phyloP scores from a whole-genome alignment of 2,888 invertebrate species.

The Hydraecia micacea region DNA sequence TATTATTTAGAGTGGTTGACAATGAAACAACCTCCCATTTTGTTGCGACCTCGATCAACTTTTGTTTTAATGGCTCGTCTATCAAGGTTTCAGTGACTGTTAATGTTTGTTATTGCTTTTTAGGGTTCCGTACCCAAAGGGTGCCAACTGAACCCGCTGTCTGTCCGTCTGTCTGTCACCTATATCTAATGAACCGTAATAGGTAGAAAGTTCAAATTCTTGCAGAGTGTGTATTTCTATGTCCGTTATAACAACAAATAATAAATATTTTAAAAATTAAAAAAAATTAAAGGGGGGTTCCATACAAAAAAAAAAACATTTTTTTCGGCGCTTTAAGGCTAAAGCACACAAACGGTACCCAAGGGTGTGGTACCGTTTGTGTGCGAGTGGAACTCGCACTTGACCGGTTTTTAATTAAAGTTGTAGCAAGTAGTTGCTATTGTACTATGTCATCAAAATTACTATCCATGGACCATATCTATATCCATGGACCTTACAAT shows the following conservation, averaged over 20 bases:
- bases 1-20: constrained; percentile 46
- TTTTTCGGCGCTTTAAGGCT: no score
- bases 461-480: no score
- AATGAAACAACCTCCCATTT: constrained; percentile 45
- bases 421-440: neutral
- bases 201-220: neutral
- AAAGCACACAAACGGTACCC: no score
- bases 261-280: no score
- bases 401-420: neutral
- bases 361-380: no score
- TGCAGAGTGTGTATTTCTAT: neutral
- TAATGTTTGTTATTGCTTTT: neutral
- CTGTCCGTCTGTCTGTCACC: neutral
- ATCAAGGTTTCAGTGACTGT: constrained; percentile 19
- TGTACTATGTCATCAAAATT: neutral
- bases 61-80: constrained; percentile 31
- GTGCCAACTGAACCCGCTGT: neutral
- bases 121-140: neutral
- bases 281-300: no score
- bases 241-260: no score
- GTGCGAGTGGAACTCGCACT: no score
- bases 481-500: neutral
- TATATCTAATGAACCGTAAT: neutral
- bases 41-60: constrained; percentile 35
- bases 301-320: no score